These are phyloP conservation scores for Leptodactylus fallax DNA, from an alignment of 2,797 vertebrate genomes.

Conservation along the genomic window DNA sequence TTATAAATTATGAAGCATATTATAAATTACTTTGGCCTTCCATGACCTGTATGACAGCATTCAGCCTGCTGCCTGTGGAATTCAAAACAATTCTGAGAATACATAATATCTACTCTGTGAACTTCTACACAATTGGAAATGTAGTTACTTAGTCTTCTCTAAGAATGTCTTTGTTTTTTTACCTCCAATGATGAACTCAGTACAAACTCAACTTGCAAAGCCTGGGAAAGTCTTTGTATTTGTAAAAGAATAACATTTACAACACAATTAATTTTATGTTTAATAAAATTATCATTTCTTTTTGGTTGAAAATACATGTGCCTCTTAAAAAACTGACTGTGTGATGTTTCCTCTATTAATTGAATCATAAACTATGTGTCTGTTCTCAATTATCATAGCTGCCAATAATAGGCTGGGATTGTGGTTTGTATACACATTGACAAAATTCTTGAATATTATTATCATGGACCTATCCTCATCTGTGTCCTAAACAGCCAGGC, in stretches of 20 bases:
- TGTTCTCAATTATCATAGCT: slow-evolving; percentile 49
- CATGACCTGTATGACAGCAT: too few relatives aligned
- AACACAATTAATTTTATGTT: slow-evolving; percentile 7
- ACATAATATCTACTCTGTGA: not conserved
- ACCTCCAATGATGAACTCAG: slow-evolving; percentile 1
- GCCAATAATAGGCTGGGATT: slow-evolving; percentile 41
- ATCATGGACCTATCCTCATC: slow-evolving; percentile 26
- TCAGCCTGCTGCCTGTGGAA: too few relatives aligned
- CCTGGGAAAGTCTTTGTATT: slow-evolving; percentile 29
- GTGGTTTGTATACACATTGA: slow-evolving; percentile 35
- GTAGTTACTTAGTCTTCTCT: not conserved
- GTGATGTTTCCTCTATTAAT: slow-evolving; percentile 30
- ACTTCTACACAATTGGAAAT: not conserved
- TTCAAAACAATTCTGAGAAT: too few relatives aligned
- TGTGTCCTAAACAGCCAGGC: slow-evolving; percentile 43
- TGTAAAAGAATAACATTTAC: not conserved
- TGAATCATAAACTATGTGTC: slow-evolving; percentile 37
- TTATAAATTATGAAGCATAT: too few relatives aligned
- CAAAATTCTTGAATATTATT: slow-evolving; percentile 42
- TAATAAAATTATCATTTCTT: slow-evolving; percentile 15
- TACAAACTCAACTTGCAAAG: not conserved
- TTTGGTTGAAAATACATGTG: slow-evolving; percentile 29
- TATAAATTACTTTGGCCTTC: too few relatives aligned
- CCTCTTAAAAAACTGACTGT: not conserved
- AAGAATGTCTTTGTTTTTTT: not conserved